Base-by-base conservation (phyloP, 2,888 invertebrate species). In the Aethes cnicana region DNA sequence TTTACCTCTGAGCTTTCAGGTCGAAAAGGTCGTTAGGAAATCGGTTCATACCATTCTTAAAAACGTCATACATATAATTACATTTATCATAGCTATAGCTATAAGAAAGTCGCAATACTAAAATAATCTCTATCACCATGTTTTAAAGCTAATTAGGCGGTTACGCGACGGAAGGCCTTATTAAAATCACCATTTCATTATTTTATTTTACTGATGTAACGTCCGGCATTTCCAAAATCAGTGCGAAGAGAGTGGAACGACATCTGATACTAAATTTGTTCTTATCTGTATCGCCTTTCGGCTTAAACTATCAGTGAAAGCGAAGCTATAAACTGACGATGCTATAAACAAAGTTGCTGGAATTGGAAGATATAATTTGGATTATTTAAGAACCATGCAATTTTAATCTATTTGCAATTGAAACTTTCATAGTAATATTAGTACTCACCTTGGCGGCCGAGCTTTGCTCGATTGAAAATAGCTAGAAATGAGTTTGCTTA, bases 181-280 rank as follows among this genome's bases (percentile, higher is more conserved):
- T 30, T 36, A 43, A 50, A 37, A 36, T 23, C 35, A 30, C 12
- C 4, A 17, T 35, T 37, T 50, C 36, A 36, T 44, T 37, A 44
- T 50, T 50, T 50, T 28, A 44, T 36, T 21, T 36, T 37, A 36
- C 18, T 50, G 36, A 16, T 25, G 14, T 23, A 16, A 44, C 43
- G 33, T 30, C 43, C 50, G 43, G 47, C 47, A 37, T 50, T 37
- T 37, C 36, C 43, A 37, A 44, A 50, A 50, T 44, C 43, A 43
- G 50, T 37, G 43, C 43, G 36, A 11, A 32, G 32, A 36, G 11
- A 36, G 21, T n/a, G 43, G 14, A 44, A 37, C 36, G 43, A 44
- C 36, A 44, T 39, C 21, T 49, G 47, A 35, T 41, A 28, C 47
- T 52, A 39, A 47, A 55, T 43, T 44, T 18, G 20, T 23, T 43